phyloP scores from a whole-genome alignment of 2,888 invertebrate genomes.

The Orchesellides sinensis region DNA sequence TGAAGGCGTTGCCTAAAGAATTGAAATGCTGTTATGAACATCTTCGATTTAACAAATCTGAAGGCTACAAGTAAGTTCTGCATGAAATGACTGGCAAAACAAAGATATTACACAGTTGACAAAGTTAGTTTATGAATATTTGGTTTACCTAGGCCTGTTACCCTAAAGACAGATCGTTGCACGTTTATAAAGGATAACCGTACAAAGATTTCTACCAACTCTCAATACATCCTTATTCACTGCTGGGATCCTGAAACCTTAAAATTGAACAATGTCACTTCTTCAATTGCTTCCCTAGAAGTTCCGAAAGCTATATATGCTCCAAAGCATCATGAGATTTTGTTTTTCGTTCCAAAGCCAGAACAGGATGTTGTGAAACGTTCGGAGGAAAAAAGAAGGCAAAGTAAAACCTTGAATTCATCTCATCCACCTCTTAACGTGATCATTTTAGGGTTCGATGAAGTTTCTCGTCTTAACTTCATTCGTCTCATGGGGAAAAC shows the following conservation, averaged over 20 bases:
- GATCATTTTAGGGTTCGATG: constrained; percentile 77
- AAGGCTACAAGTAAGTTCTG: neutral
- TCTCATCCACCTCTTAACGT: too few species aligned
- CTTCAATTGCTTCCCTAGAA: neutral
- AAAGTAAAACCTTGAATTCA: neutral
- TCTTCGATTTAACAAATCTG: neutral
- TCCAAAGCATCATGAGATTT: neutral
- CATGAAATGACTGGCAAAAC: neutral
- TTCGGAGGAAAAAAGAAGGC: neutral
- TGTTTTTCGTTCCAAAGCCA: constrained; percentile 26
- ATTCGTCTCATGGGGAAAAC: constrained; percentile 76
- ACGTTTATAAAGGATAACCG: neutral
- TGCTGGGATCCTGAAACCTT: constrained; percentile 13
- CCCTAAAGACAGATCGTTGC: neutral
- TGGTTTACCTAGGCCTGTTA: neutral
- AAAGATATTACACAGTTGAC: neutral
- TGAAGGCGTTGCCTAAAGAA: neutral
- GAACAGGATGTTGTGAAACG: neutral
- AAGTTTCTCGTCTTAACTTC: constrained; percentile 76
- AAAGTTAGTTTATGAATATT: neutral
- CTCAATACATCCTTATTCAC: constrained; percentile 23
- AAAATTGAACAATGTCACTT: neutral
- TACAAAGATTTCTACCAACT: neutral
- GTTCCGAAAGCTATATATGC: neutral
- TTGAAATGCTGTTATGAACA: constrained; percentile 20